phyloP scores from a whole-genome alignment of 1,140 invertebrate genomes.

The Drosophila biarmipes region DNA sequence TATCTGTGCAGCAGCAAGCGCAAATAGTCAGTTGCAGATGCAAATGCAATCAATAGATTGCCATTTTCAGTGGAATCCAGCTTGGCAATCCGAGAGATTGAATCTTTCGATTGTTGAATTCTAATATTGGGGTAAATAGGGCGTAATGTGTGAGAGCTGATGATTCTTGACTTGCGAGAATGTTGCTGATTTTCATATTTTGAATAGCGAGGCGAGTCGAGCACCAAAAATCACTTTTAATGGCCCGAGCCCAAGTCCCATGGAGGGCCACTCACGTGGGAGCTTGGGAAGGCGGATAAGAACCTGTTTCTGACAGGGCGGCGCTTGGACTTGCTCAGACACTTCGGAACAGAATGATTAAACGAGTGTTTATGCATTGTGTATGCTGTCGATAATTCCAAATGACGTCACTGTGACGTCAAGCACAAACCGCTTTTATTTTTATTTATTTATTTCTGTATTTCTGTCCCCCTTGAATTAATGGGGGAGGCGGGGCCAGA shows the following conservation, averaged over 20 bases:
- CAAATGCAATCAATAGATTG: constrained; percentile 22
- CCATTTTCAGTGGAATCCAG: constrained; percentile 9
- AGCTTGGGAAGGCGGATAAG: constrained; percentile 12
- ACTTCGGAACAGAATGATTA: constrained; percentile 74
- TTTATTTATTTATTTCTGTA: constrained; percentile 44
- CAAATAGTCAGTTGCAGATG: constrained; percentile 7
- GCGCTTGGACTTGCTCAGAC: constrained; percentile 65
- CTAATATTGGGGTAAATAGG: neutral
- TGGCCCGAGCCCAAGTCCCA: neutral
- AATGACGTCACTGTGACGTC: constrained; percentile 81
- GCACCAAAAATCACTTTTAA: neutral
- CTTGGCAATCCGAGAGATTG: neutral
- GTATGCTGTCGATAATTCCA: constrained; percentile 56
- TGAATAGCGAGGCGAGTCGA: neutral
- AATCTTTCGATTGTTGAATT: neutral
- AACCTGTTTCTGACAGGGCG: constrained; percentile 52
- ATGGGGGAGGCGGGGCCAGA: constrained; percentile 48
- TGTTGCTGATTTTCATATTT: neutral
- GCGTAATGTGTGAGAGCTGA: neutral
- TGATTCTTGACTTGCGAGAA: neutral
- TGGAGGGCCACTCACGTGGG: constrained; percentile 32
- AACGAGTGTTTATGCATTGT: constrained; percentile 77
- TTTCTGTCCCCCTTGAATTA: constrained; percentile 63
- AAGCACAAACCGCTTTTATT: constrained; percentile 68
- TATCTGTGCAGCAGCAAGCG: neutral